phyloP scores from a whole-genome alignment of 2,797 vertebrate genomes.

The Schizopygopsis malacanthus region DNA sequence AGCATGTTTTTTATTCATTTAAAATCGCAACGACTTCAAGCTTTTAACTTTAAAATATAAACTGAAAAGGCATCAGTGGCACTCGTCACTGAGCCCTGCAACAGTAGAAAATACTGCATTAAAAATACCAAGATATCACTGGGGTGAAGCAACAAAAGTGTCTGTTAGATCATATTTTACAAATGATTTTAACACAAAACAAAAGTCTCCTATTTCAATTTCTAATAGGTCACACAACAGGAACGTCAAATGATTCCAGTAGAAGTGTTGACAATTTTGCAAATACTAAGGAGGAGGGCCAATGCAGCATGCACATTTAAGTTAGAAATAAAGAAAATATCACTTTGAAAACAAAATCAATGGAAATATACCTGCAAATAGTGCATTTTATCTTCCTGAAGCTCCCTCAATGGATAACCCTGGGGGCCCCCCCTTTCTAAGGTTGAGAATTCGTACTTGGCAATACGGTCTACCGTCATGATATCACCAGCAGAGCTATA shows the following conservation, averaged over 20 bases:
- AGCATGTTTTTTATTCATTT: too few relatives aligned
- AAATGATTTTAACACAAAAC: slow-evolving; percentile 53
- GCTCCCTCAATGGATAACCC: slow-evolving; percentile 84
- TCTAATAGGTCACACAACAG: slow-evolving; percentile 49
- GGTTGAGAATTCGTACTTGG: slow-evolving; percentile 89
- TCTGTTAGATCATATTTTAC: slow-evolving; percentile 77
- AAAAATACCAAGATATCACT: slow-evolving; percentile 9
- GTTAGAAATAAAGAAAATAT: slow-evolving; percentile 60
- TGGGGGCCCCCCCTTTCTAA: slow-evolving; percentile 88
- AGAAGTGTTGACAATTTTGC: slow-evolving; percentile 59
- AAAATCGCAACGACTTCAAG: slow-evolving; percentile 19
- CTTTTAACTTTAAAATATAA: slow-evolving; percentile 22
- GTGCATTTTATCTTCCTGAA: slow-evolving; percentile 93
- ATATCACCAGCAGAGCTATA: slow-evolving; percentile 85
- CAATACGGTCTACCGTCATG: slow-evolving; percentile 87
- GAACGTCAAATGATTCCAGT: slow-evolving; percentile 66
- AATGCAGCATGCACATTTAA: slow-evolving; percentile 66
- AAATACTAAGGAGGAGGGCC: slow-evolving; percentile 64
- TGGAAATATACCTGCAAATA: slow-evolving; percentile 93
- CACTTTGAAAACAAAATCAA: slow-evolving; percentile 78
- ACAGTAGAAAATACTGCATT: slow-evolving; percentile 5
- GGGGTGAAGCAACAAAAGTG: slow-evolving; percentile 48
- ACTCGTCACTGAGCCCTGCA: slow-evolving; percentile 26
- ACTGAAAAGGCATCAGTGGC: slow-evolving; percentile 16
- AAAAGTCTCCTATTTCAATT: slow-evolving; percentile 69